Evolutionary conservation across 2,888 invertebrate genomes (phyloP).

Genomic region (Timandra comae): DNA sequence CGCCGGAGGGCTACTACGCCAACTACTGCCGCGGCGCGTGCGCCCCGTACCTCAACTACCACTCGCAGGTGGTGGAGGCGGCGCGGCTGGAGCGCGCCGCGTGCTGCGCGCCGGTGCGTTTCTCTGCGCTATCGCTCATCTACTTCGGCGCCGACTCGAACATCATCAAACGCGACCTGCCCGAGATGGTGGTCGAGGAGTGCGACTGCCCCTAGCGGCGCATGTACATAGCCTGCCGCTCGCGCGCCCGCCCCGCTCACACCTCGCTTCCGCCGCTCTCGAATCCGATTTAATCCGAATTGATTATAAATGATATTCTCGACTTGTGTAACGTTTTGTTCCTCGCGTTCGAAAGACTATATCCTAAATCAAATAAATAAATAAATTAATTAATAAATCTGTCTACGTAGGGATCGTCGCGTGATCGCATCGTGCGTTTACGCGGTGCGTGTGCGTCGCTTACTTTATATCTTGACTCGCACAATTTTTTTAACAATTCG

Average conservation of each 20-base stretch:
- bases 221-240: slow-evolving; percentile 50
- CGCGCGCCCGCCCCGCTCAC: slow-evolving; percentile 41
- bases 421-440: slow-evolving; percentile 29
- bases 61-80: slow-evolving; percentile 94
- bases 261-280: slow-evolving; percentile 68
- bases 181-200: slow-evolving; percentile 97
- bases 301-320: slow-evolving; percentile 74
- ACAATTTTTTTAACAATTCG: slow-evolving; percentile 14
- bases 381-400: slow-evolving; percentile 19
- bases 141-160: slow-evolving; percentile 93
- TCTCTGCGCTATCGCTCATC: slow-evolving; percentile 93
- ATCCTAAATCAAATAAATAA: slow-evolving; percentile 67
- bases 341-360: slow-evolving; percentile 77
- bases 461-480: slow-evolving; percentile 15
- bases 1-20: slow-evolving; percentile 93
- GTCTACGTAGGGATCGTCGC: slow-evolving; percentile 38
- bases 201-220: slow-evolving; percentile 90
- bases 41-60: slow-evolving; percentile 89
- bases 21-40: slow-evolving; percentile 96
- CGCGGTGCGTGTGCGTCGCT: slow-evolving; percentile 17
- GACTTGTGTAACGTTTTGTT: slow-evolving; percentile 76
- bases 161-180: slow-evolving; percentile 94
- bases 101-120: slow-evolving; percentile 94
- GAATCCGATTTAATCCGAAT: slow-evolving; percentile 70
- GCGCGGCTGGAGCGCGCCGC: slow-evolving; percentile 92